Evolutionary conservation across 2,888 invertebrate genomes (phyloP).

Genomic region (Gordius sp.): DNA sequence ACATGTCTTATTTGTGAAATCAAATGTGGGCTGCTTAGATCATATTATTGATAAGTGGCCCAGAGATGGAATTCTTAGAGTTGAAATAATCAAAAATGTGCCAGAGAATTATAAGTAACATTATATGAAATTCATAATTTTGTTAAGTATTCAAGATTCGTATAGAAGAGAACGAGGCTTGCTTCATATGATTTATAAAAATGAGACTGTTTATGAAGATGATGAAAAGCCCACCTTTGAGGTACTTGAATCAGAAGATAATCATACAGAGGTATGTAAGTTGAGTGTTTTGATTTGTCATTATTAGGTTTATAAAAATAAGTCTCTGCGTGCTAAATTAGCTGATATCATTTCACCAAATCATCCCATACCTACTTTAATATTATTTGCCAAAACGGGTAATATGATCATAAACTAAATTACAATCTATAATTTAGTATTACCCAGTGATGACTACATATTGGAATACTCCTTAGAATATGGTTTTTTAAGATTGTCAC

Average conservation of each 20-base stretch:
- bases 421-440: not conserved
- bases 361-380: not conserved
- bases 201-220: slow-evolving; percentile 6
- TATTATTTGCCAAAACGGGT: slow-evolving; percentile 8
- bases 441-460: slow-evolving; percentile 50
- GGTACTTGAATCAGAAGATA: not conserved
- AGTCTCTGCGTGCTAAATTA: too few species aligned
- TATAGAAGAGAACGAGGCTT: not conserved
- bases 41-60: slow-evolving; percentile 49
- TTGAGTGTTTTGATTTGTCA: too few species aligned
- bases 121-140: slow-evolving; percentile 4
- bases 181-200: slow-evolving; percentile 12
- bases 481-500: slow-evolving; percentile 66
- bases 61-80: slow-evolving; percentile 65
- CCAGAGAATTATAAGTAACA: slow-evolving; percentile 21
- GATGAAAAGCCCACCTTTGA: slow-evolving; percentile 11
- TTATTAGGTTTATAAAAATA: too few species aligned
- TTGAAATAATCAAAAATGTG: slow-evolving; percentile 43
- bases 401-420: not conserved
- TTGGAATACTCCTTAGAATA: slow-evolving; percentile 91
- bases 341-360: too few species aligned
- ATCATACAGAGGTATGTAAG: not conserved
- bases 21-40: slow-evolving; percentile 70
- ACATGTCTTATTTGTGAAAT: slow-evolving; percentile 67
- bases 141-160: slow-evolving; percentile 2